A percentile compares a stretch with the other conserved stretches of the same genome.
Evolutionary conservation across 1,140 invertebrate genomes (phyloP).

Genomic region (Dreissena polymorpha): DNA sequence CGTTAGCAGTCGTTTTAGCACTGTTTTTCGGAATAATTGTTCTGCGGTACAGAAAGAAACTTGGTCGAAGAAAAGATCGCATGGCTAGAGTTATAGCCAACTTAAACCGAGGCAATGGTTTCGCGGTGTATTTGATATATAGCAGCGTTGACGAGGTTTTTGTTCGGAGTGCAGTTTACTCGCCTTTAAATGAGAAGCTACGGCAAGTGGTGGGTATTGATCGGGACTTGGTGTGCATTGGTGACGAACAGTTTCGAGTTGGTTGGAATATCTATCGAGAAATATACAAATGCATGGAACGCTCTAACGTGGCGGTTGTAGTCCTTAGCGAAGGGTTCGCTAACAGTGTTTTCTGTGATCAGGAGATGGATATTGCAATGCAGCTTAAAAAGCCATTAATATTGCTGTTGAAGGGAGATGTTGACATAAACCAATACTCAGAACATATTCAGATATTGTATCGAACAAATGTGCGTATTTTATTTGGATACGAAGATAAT

Average conservation of each 20-base stretch:
- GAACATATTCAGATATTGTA: not conserved
- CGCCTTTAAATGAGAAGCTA: not conserved
- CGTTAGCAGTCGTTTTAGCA: no score
- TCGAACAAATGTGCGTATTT: not conserved
- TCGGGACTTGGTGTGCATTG: not conserved
- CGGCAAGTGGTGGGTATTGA: not conserved
- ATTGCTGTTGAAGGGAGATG: slow-evolving; percentile 16
- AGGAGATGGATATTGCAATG: not conserved
- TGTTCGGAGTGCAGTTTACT: not conserved
- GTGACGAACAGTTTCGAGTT: not conserved
- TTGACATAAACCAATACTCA: not conserved
- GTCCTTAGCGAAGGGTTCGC: not conserved
- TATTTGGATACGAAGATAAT: not conserved
- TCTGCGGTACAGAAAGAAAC: not conserved
- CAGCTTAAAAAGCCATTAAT: not conserved
- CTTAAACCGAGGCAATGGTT: not conserved
- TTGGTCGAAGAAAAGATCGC: not conserved
- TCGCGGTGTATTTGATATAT: slow-evolving; percentile 4
- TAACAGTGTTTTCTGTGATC: not conserved
- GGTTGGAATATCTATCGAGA: slow-evolving; percentile 2
- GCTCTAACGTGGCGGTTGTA: not conserved
- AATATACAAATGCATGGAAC: not conserved
- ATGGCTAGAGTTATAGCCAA: not conserved
- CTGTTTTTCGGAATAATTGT: not conserved
- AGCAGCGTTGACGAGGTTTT: slow-evolving; percentile 6